Percentiles rank a stretch among this genome's conserved stretches.
Conservation (phyloP, 2,888 invertebrate species). For the Idaea dimidiata region DNA sequence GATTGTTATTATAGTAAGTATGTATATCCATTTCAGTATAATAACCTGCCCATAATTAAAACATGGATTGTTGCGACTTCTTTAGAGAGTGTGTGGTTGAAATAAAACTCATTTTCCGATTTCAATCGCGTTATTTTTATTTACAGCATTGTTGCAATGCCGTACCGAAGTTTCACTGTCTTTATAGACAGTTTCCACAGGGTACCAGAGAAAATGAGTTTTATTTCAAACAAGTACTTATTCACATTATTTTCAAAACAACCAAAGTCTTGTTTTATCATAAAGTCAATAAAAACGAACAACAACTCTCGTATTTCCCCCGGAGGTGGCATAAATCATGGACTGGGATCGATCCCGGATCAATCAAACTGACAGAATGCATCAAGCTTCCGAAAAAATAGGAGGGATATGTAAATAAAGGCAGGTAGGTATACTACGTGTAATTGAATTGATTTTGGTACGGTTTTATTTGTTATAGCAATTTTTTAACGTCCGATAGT, state of each 20-base stretch:
- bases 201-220: too few species aligned
- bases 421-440: neutral
- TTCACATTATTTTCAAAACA: neutral
- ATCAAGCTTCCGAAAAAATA: constrained; percentile 19
- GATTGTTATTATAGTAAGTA: neutral
- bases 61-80: neutral
- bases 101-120: too few species aligned
- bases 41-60: neutral
- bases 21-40: neutral
- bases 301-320: constrained; percentile 5
- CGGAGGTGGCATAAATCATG: constrained; percentile 22
- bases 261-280: neutral
- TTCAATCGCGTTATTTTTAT: too few species aligned
- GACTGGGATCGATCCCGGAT: constrained; percentile 14
- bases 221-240: neutral
- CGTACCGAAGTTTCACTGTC: too few species aligned
- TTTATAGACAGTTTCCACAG: too few species aligned
- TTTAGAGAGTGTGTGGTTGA: neutral
- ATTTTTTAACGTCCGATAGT: neutral
- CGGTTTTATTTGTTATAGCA: constrained; percentile 3
- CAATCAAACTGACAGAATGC: constrained; percentile 26
- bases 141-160: too few species aligned
- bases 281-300: constrained; percentile 1
- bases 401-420: constrained; percentile 24
- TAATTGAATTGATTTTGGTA: constrained; percentile 24